These are phyloP conservation scores for Tetramorium parvispinum DNA, from an alignment of 1,140 invertebrate genomes.

Conservation along the genomic window DNA sequence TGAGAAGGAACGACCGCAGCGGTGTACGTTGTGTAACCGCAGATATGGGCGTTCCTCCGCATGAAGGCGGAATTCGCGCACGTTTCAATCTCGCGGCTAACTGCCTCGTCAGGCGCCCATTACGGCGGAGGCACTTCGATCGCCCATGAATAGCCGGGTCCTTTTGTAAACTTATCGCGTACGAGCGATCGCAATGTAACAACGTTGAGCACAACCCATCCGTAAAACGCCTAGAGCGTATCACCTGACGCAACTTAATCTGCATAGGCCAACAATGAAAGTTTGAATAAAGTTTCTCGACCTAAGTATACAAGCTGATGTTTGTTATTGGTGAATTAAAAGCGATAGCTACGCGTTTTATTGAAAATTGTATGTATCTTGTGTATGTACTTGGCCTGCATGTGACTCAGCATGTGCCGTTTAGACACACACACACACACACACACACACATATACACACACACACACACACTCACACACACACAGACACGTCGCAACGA, in stretches of 20 bases:
- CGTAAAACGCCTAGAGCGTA: constrained; percentile 1
- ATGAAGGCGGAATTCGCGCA: constrained; percentile 47
- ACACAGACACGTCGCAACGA: neutral
- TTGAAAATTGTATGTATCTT: neutral
- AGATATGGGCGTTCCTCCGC: constrained; percentile 41
- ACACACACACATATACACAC: no score
- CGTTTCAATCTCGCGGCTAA: constrained; percentile 49
- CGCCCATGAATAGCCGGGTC: neutral
- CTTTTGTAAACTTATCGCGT: constrained; percentile 40
- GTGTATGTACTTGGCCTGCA: neutral
- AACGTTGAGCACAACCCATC: neutral
- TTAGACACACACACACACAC: neutral
- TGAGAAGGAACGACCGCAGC: constrained; percentile 45
- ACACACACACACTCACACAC: no score
- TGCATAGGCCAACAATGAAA: constrained; percentile 12
- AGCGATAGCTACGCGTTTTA: neutral
- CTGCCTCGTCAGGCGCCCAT: constrained; percentile 49
- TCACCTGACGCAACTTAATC: constrained; percentile 8
- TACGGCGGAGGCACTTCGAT: constrained; percentile 34
- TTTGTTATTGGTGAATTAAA: constrained; percentile 3
- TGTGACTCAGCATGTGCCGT: neutral
- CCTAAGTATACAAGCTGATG: neutral
- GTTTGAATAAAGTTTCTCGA: constrained; percentile 13
- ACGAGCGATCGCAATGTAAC: neutral
- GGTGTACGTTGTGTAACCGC: constrained; percentile 36